Percentiles rank a stretch among this genome's conserved stretches.
phyloP scores from a whole-genome alignment of 2,113 vertebrate species.

The Misgurnus anguillicaudatus region DNA sequence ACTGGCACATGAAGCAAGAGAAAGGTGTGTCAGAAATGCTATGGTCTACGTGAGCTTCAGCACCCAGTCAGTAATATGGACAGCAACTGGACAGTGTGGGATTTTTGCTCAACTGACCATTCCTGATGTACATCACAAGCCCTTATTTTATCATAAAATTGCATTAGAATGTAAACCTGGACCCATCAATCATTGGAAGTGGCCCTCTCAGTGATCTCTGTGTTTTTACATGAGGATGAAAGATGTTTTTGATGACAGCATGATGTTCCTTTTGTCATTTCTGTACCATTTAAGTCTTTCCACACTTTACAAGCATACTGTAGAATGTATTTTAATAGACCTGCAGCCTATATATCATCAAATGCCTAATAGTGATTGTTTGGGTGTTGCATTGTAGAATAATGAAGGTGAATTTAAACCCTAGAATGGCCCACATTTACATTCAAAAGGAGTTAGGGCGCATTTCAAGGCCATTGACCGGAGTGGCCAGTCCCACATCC shows the following conservation, averaged over 20 bases:
- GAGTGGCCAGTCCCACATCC: conserved; percentile 22
- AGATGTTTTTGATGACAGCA: background rate
- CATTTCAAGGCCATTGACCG: conserved; percentile 43
- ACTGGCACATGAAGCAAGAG: background rate
- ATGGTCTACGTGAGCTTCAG: background rate
- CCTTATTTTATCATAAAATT: background rate
- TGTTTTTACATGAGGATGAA: background rate
- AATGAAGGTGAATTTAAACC: conserved; percentile 51
- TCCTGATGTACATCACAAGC: background rate
- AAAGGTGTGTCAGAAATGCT: background rate
- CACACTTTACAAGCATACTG: conserved; percentile 8
- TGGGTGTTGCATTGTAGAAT: conserved; percentile 19
- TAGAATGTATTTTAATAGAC: conserved; percentile 9
- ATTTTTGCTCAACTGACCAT: background rate
- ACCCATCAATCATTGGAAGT: too few species aligned
- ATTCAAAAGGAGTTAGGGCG: conserved; percentile 55
- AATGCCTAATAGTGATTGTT: conserved; percentile 30
- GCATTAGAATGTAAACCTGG: background rate
- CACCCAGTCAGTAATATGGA: background rate
- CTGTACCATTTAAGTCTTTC: background rate
- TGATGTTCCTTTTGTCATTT: background rate
- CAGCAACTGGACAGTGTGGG: background rate
- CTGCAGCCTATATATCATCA: background rate
- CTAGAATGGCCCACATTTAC: conserved; percentile 49
- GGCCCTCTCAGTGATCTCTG: background rate